Percentiles rank a stretch among this genome's conserved stretches.
phyloP scores from a whole-genome alignment of 2,888 invertebrate species.

The Mallateleia sp. region DNA sequence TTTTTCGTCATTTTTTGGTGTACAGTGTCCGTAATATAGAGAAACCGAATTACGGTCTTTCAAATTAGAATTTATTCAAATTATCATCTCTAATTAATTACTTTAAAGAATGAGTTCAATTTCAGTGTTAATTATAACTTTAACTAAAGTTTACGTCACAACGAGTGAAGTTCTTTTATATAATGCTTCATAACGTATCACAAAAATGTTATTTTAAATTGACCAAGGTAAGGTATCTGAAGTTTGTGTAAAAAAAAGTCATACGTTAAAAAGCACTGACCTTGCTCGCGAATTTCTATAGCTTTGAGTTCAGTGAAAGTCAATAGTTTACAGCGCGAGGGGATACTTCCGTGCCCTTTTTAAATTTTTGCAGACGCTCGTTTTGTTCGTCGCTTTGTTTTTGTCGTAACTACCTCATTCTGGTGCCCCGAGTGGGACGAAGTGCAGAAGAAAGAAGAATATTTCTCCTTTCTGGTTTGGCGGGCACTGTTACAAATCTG shows the following conservation, averaged over 20 bases:
- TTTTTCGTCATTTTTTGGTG: too few species aligned
- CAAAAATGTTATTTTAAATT: too few species aligned
- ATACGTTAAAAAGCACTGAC: slow-evolving; percentile 49
- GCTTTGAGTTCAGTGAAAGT: slow-evolving; percentile 63
- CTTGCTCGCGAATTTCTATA: slow-evolving; percentile 62
- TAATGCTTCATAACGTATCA: too few species aligned
- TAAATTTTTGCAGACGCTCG: background rate
- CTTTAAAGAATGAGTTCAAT: too few species aligned
- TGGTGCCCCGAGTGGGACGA: background rate
- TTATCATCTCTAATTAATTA: too few species aligned
- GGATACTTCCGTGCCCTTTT: slow-evolving; percentile 21
- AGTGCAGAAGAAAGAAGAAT: slow-evolving; percentile 52
- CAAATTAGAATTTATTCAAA: too few species aligned
- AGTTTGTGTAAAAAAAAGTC: slow-evolving; percentile 18
- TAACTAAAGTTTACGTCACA: too few species aligned
- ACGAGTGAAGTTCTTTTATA: too few species aligned
- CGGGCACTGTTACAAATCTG: slow-evolving; percentile 84
- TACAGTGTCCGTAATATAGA: too few species aligned
- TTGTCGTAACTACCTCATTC: slow-evolving; percentile 33
- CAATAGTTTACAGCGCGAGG: slow-evolving; percentile 46
- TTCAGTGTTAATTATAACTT: too few species aligned
- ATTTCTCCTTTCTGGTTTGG: slow-evolving; percentile 81
- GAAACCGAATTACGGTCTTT: too few species aligned
- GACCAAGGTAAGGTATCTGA: slow-evolving; percentile 23
- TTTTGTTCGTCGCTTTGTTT: slow-evolving; percentile 20